Base-by-base conservation (phyloP, 2,797 vertebrate species). In the Salmo trutta region DNA sequence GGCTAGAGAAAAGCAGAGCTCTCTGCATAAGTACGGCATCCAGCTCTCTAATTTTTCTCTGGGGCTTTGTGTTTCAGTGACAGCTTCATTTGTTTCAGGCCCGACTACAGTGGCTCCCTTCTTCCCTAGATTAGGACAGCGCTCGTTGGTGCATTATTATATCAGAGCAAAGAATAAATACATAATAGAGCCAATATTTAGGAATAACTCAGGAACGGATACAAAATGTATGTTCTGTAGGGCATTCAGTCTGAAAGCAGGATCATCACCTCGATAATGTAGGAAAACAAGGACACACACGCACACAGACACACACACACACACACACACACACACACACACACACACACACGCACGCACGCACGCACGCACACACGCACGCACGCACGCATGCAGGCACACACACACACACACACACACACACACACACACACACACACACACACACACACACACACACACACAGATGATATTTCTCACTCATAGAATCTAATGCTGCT, bases 11-110 rank as follows among this genome's bases (percentile, higher is more conserved):
- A 71, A 76, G 75, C 90, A 75, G 75, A 90, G 85, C 80, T 84
- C 88, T 95, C 90, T 93, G 91, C 92, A 88, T 93, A 94, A 91
- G 92, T 90, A 90, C 90, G 90, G 85, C 88, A 89, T 85, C 75
- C 90, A 87, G 90, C 90, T 92, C 83, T 56, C 87, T 93, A 92
- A 94, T 95, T 93, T 95, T 94, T 94, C 94, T 94, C 94, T 90
- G n/a, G 81, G 93, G 90, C 88, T 91, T 91, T 92, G 90, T 92
- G 79, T 93, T 91, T 91, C 88, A 88, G 85, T 95, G 95, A 96
- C 94, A 95, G 93, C 91, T 96, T 95, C 95, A 95, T 96, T 95
- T 95, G 93, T 95, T 95, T 94, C 94, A 92, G 85, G 86, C 86
- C 88, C 91, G 90, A 89, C 87, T 87, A 87, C 76, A 77, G 87